These are phyloP conservation scores for Stenopsyche tienmushanensis DNA, from an alignment of 1,140 invertebrate genomes.

Conservation along the genomic window DNA sequence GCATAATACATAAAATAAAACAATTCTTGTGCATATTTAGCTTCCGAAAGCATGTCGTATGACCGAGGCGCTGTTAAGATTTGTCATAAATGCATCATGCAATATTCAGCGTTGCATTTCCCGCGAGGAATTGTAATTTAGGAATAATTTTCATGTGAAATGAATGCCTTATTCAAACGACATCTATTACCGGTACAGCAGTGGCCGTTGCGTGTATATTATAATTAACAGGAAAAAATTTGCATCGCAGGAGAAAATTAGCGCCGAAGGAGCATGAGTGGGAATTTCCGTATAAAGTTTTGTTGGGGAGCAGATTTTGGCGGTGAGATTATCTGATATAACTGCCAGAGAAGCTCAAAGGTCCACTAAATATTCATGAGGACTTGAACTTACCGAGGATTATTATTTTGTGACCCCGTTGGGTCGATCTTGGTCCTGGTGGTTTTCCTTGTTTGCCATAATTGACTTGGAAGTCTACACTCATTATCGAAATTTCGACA, in stretches of 20 bases:
- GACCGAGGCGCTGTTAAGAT: no score
- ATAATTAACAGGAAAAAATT: no score
- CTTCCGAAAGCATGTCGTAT: no score
- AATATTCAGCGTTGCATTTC: no score
- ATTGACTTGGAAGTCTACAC: no score
- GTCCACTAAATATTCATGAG: conserved; percentile 21
- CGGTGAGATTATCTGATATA: conserved; percentile 21
- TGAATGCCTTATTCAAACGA: not conserved
- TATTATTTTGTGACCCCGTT: conserved; percentile 17
- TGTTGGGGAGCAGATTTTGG: conserved; percentile 14
- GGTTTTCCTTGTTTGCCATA: conserved; percentile 10
- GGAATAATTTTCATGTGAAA: not conserved
- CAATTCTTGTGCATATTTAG: no score
- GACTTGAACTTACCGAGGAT: conserved; percentile 1
- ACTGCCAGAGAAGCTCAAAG: conserved; percentile 21
- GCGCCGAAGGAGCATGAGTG: no score
- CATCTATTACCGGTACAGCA: not conserved
- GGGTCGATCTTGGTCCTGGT: not conserved
- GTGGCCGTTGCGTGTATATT: not conserved
- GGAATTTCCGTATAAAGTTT: conserved; percentile 1
- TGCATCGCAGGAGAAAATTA: no score
- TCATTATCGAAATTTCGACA: no score
- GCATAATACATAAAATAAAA: no score
- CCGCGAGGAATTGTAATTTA: no score
- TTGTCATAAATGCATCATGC: no score